phyloP scores from a whole-genome alignment of 2,113 vertebrate genomes.

The Neolamprologus toae region DNA sequence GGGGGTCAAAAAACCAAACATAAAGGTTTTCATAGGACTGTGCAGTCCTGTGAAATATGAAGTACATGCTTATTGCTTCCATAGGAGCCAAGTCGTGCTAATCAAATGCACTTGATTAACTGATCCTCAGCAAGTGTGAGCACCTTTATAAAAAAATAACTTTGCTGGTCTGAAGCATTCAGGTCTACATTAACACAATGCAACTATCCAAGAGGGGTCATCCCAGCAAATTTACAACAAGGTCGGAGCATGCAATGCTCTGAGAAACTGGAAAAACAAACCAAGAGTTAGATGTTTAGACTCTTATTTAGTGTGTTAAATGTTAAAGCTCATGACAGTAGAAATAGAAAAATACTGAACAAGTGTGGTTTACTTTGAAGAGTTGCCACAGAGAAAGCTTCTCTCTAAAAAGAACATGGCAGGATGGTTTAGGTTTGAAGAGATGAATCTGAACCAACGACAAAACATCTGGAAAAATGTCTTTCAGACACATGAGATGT shows the following conservation, averaged over 20 bases:
- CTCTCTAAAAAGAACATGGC: rapidly evolving
- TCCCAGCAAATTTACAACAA: background rate
- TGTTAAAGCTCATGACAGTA: background rate
- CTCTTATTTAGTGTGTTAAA: background rate
- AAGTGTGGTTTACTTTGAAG: background rate
- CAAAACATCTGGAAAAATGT: background rate
- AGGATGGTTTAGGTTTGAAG: background rate
- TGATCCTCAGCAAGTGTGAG: background rate
- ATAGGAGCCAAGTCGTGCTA: background rate
- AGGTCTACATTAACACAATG: background rate
- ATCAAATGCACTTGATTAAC: background rate
- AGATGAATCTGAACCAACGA: background rate
- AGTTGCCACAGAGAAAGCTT: background rate
- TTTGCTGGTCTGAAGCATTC: background rate
- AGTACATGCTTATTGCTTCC: background rate
- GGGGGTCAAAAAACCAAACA: background rate
- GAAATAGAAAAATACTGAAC: background rate
- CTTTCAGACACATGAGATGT: background rate
- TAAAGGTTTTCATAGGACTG: background rate
- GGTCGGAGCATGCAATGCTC: background rate
- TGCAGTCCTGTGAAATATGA: background rate
- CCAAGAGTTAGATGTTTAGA: background rate
- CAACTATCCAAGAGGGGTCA: background rate
- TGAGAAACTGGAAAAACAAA: background rate
- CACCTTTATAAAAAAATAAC: background rate